These are phyloP conservation scores for Valencia hispanica DNA, from an alignment of 2,797 vertebrate species.

Conservation along the genomic window DNA sequence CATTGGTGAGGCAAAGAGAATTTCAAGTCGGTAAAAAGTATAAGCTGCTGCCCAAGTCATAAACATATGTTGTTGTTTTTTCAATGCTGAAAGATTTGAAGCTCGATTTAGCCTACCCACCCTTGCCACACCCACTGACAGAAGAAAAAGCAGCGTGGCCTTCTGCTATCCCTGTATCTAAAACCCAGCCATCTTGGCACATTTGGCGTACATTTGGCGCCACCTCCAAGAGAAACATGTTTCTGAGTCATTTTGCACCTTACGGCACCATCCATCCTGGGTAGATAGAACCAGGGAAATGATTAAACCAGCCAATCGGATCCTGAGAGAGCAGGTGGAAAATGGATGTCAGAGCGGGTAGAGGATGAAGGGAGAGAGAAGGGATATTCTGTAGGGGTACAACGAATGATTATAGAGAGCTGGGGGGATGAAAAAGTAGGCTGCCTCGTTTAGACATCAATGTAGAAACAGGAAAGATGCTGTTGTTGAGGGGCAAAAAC, in stretches of 20 bases:
- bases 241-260: constrained; percentile 27
- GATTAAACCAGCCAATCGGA: neutral
- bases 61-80: too few relatives aligned
- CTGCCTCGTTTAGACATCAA: constrained; percentile 19
- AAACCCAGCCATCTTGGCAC: constrained; percentile 47
- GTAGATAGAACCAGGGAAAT: constrained; percentile 6
- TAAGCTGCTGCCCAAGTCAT: neutral
- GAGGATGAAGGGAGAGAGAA: neutral
- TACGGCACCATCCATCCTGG: constrained; percentile 21
- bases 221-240: constrained; percentile 28
- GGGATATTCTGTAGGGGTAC: constrained; percentile 11
- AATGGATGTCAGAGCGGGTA: too few relatives aligned
- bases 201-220: constrained; percentile 23
- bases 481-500: neutral
- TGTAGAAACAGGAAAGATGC: constrained; percentile 21
- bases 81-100: neutral
- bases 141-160: constrained; percentile 17
- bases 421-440: constrained; percentile 29
- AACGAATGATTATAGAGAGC: constrained; percentile 17
- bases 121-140: neutral
- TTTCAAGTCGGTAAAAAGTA: neutral
- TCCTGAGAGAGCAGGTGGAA: neutral
- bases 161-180: constrained; percentile 17
- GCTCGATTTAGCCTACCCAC: neutral
- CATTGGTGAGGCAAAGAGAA: neutral